Conservation (phyloP, 2,888 invertebrate species). For the Tetropium fuscum region DNA sequence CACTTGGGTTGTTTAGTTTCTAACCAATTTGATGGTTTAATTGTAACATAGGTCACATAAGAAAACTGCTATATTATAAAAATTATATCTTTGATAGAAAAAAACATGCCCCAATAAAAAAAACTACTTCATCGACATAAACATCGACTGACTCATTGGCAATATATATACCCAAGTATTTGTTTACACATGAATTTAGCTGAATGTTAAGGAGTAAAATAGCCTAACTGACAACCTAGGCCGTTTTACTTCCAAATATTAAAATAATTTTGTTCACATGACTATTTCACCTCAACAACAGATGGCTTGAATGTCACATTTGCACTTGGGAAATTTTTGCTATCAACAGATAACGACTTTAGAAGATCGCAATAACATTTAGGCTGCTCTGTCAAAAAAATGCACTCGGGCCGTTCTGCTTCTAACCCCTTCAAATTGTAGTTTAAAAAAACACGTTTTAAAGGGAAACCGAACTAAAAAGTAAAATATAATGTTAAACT, state of each 20-base stretch:
- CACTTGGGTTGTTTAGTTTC: slow-evolving; percentile 4
- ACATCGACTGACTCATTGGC: not conserved
- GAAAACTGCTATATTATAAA: slow-evolving; percentile 10
- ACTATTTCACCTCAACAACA: not conserved
- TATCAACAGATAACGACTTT: not conserved
- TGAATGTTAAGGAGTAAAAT: not conserved
- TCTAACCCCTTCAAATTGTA: slow-evolving; percentile 13
- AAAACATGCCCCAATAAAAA: slow-evolving; percentile 7
- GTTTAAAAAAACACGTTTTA: no score
- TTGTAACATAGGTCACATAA: slow-evolving; percentile 11
- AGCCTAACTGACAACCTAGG: not conserved
- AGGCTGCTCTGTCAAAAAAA: not conserved
- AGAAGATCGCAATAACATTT: slow-evolving; percentile 10
- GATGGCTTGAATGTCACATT: slow-evolving; percentile 6
- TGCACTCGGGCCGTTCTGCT: slow-evolving; percentile 8
- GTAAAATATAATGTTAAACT: no score
- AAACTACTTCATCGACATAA: not conserved
- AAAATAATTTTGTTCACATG: not conserved
- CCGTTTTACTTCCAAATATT: not conserved
- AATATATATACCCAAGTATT: not conserved
- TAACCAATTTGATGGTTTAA: slow-evolving; percentile 4
- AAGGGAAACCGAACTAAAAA: no score
- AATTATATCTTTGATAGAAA: slow-evolving; percentile 5
- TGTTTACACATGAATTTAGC: not conserved
- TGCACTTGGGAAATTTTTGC: not conserved